Base-by-base conservation (phyloP, 1,140 invertebrate genomes). In the Araneus ventricosus region DNA sequence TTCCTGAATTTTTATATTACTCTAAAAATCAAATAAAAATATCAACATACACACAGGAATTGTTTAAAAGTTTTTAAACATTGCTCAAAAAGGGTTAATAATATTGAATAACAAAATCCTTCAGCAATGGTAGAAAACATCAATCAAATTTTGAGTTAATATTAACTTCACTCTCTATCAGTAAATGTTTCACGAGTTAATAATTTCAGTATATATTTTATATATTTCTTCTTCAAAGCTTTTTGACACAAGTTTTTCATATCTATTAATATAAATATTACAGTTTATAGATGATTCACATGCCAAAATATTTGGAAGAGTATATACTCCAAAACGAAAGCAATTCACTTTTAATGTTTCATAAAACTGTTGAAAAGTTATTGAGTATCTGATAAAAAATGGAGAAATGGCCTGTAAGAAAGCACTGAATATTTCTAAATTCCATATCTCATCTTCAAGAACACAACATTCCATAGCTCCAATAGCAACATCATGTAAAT, bases 401-500 rank as follows among this genome's bases (percentile, higher is more conserved):
- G 39, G 20, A 22, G 39, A 27, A 45, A 27, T 24, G 14, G 37
- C 39, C n/a, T 84, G n/a, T 20, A 84, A 7, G 52, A 84, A 84
- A 27, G 80, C 30, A 84, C 17, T 27, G 10, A 84, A 41, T 27
- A 45, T 84, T n/a, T 84, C 41, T 10, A 84, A 52, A 41, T 27
- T 52, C 80, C 80, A 84, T 27, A 84, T 52, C n/a, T 84, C 80
- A 2, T 24, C 41, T 45, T 41, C 27, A 24, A 84, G 41, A 52
- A 84, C 41, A n/a, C 39, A 84, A 24, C 39, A 20, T 52, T 84
- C 80, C 80, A 84, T 84, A n/a, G 39, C 80, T n/a, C 80, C 80
- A 84, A 84, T 84, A 27, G n/a, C 39, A 22, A 84, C 80, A 84
- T 84, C 80, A 52, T 84, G 80, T n/a, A 84, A 52, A 8, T 45